Evolutionary conservation across 2,888 invertebrate species (phyloP).

Genomic region (Drosophila antonietae): DNA sequence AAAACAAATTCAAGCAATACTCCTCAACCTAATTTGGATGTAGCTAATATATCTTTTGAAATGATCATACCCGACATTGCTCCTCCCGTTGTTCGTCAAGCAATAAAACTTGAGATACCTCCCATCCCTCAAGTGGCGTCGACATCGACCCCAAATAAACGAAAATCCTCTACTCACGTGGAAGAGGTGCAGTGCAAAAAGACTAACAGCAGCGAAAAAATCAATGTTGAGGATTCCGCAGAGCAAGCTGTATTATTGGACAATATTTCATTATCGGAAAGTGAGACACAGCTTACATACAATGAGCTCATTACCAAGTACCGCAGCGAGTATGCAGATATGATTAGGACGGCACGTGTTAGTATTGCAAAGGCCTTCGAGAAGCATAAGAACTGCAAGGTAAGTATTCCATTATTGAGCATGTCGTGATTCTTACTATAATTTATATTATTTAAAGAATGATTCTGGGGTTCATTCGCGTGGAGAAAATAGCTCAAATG

Average conservation of each 20-base stretch:
- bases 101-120: conserved; percentile 10
- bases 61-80: conserved; percentile 1
- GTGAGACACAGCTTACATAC: conserved; percentile 30
- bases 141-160: conserved; percentile 65
- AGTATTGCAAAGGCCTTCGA: conserved; percentile 80
- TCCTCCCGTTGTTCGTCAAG: neutral
- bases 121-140: conserved; percentile 16
- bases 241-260: conserved; percentile 11
- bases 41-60: neutral
- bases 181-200: conserved; percentile 68
- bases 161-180: conserved; percentile 62
- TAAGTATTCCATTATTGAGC: conserved; percentile 5
- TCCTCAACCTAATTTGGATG: neutral
- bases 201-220: conserved; percentile 42
- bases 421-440: neutral
- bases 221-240: conserved; percentile 23
- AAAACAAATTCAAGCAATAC: neutral
- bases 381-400: conserved; percentile 62
- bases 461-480: conserved; percentile 84
- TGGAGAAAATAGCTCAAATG: conserved; percentile 80
- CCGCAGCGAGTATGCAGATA: conserved; percentile 67
- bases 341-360: conserved; percentile 69
- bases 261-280: conserved; percentile 17
- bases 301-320: conserved; percentile 45
- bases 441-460: conserved; percentile 55